phyloP scores from a whole-genome alignment of 2,113 vertebrate species.

The Rutilus rutilus region DNA sequence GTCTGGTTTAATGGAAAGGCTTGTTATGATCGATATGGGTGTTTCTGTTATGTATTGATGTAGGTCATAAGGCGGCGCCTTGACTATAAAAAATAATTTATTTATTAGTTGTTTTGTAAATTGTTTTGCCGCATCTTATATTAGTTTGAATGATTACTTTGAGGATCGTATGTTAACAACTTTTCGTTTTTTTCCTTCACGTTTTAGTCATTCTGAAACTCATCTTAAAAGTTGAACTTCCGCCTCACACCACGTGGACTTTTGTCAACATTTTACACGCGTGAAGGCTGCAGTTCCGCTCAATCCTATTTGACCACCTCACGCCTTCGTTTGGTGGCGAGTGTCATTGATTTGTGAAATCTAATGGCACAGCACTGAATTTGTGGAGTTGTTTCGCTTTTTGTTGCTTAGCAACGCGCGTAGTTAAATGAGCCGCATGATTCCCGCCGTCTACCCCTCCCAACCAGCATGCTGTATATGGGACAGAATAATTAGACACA shows the following conservation, averaged over 20 bases:
- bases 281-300: not conserved
- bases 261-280: constrained; percentile 24
- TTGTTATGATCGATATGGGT: not conserved
- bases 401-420: constrained; percentile 4
- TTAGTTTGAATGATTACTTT: not conserved
- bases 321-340: not conserved
- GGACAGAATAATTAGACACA: constrained; percentile 53
- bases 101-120: not conserved
- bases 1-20: not conserved
- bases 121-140: not conserved
- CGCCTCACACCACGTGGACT: constrained; percentile 10
- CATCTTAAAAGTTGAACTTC: not conserved
- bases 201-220: not conserved
- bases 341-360: not conserved
- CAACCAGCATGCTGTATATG: not conserved
- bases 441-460: not conserved
- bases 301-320: not conserved
- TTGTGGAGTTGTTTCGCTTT: not conserved
- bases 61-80: not conserved
- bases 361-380: not conserved
- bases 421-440: constrained; percentile 2
- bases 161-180: not conserved
- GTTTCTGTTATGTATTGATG: not conserved
- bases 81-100: not conserved
- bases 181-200: not conserved